Evolutionary conservation across 1,140 invertebrate genomes (phyloP), one percentile per base, ranked within the genome.

Genomic region (Thrips palmi): DNA sequence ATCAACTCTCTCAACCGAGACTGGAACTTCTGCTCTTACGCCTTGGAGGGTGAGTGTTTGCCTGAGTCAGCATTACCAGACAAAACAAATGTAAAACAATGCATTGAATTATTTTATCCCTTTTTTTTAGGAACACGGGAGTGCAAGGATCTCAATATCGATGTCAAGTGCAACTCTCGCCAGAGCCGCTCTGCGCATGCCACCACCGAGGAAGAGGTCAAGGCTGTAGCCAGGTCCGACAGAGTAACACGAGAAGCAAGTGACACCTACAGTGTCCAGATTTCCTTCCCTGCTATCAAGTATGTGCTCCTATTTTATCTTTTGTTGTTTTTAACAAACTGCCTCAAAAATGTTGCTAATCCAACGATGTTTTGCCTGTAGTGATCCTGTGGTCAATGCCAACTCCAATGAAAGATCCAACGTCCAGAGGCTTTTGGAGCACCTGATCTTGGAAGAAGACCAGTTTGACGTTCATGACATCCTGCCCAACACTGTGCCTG

Each of bases 11-110:
- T 92, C 12, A 92, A 93, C 50, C 68, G 83, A 47, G 81, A 88
- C 45, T 91, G 86, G 87, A 87, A 85, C 60, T 84, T 91, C 71
- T 91, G 85, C 53, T 84, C 84, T 0, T 85, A 84, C 48, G 77
- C 77, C 45, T 67, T 76, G n/a, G 77, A 85, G 62, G 77, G 76
- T 70, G 65, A 55, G 45, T 45, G 37, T 37, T 23, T 28, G 39
- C 20, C 34, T 12, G 20, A 12, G 28, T 27, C 17, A 37, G 23
- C 11, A 33, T 11, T 17, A 23, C 22, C 27, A 19, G 11, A 32
- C 6, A 14, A 20, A 22, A 32, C 14, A 8, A 11, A 32, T 10
- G 31, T 11, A 32, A 18, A 35, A 18, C 18, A 21, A 19, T 42
- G 20, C 6, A 15, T 36, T 44, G 15, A 12, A 25, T 32, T 2